A percentile compares a stretch with the other conserved stretches of the same genome.
Conservation (phyloP, 1,140 invertebrate genomes). For the Diplogasteroides magnus region DNA sequence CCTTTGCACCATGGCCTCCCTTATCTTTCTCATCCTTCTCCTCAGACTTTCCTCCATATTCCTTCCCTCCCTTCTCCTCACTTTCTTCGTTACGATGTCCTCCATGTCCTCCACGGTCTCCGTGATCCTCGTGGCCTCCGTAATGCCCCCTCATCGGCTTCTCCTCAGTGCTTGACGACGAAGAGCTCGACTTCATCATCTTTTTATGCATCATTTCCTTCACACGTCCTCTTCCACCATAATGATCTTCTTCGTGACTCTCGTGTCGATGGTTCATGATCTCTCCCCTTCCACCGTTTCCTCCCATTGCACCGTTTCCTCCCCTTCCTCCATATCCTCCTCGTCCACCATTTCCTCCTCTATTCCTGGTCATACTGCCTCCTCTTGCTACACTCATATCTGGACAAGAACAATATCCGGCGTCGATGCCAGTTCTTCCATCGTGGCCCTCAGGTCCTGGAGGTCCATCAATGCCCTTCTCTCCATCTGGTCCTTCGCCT, state of each 20-base stretch:
- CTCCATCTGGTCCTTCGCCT: slow-evolving; percentile 9
- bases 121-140: neutral
- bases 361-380: no score
- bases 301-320: slow-evolving; percentile 15
- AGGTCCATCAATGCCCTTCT: slow-evolving; percentile 3
- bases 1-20: no score
- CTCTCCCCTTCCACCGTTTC: slow-evolving; percentile 3
- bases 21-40: no score
- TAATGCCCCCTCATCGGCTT: neutral
- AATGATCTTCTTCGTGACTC: no score
- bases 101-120: slow-evolving; percentile 6
- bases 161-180: slow-evolving; percentile 15
- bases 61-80: no score
- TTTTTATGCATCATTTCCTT: no score
- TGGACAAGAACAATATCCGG: neutral
- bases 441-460: no score
- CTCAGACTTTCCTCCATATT: no score
- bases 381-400: no score
- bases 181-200: slow-evolving; percentile 4
- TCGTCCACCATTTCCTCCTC: slow-evolving; percentile 2
- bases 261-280: neutral
- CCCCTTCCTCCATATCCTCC: slow-evolving; percentile 18
- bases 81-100: no score
- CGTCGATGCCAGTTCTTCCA: neutral
- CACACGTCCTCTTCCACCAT: no score